A percentile compares a stretch with the other conserved stretches of the same genome.
phyloP scores from a whole-genome alignment of 2,888 invertebrate genomes.

The Apotomis turbidana region DNA sequence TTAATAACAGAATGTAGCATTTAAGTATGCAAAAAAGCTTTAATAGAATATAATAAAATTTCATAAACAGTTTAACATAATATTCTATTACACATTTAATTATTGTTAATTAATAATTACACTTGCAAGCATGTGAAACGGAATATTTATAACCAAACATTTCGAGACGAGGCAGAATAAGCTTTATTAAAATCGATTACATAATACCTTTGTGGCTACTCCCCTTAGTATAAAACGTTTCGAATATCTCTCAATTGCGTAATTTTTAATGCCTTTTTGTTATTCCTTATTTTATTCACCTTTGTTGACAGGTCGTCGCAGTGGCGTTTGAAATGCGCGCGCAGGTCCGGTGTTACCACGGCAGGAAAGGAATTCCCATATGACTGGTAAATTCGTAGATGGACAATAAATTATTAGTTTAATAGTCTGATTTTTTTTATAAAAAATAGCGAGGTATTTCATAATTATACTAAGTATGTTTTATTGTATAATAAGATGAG shows the following conservation, averaged over 20 bases:
- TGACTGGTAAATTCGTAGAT: not conserved
- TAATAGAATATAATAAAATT: too few species aligned
- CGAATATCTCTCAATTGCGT: constrained; percentile 17
- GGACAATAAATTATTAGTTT: not conserved
- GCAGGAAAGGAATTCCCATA: not conserved
- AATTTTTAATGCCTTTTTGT: constrained; percentile 31
- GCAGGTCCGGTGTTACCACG: constrained; percentile 29
- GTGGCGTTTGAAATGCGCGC: constrained; percentile 42
- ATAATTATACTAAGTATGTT: too few species aligned
- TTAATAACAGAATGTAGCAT: too few species aligned
- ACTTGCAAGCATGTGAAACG: not conserved
- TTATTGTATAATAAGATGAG: too few species aligned
- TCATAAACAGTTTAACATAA: too few species aligned
- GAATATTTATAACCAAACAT: constrained; percentile 10
- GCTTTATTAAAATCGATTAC: not conserved
- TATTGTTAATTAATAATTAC: not conserved
- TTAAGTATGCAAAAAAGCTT: too few species aligned
- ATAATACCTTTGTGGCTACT: constrained; percentile 6
- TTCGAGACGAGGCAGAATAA: not conserved
- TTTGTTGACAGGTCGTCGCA: constrained; percentile 36
- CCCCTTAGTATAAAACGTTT: not conserved
- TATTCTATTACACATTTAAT: too few species aligned
- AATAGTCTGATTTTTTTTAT: too few species aligned
- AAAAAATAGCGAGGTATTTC: too few species aligned
- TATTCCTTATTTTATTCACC: constrained; percentile 9